phyloP scores from a whole-genome alignment of 2,113 vertebrate species.

The Numida meleagris region DNA sequence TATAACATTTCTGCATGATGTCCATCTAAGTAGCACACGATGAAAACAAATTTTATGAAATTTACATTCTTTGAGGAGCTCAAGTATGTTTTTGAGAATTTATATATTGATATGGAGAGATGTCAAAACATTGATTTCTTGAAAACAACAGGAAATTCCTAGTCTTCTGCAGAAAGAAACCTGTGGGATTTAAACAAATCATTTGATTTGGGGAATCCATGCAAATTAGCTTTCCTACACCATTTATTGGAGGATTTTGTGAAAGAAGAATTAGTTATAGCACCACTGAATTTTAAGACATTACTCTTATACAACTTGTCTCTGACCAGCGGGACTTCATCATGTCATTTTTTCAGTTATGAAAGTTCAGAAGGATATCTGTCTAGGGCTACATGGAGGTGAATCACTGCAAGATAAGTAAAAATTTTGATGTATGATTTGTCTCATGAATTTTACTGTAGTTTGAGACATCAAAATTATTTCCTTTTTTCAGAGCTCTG shows the following conservation, averaged over 20 bases:
- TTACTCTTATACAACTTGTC: background rate
- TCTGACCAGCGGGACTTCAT: background rate
- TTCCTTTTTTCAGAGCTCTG: background rate
- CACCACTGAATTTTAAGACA: background rate
- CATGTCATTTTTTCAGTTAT: background rate
- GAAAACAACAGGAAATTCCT: background rate
- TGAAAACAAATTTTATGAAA: slow-evolving; percentile 1
- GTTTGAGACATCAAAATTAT: background rate
- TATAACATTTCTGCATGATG: background rate
- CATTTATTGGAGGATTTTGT: background rate
- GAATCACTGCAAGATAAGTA: background rate
- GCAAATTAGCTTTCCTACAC: background rate
- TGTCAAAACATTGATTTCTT: background rate
- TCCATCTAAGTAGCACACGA: background rate
- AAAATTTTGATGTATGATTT: background rate
- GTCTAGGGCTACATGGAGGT: background rate
- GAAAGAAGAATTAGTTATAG: background rate
- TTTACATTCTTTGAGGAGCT: background rate
- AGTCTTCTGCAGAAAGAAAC: background rate
- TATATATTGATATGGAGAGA: background rate
- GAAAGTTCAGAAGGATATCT: background rate
- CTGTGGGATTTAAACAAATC: rapidly evolving
- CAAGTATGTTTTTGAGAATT: background rate
- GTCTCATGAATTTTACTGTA: background rate
- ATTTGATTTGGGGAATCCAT: rapidly evolving